Percentiles rank a stretch among this genome's conserved stretches.
Evolutionary conservation across 1,140 invertebrate genomes (phyloP).

Genomic region (Rhynchophorus ferrugineus): DNA sequence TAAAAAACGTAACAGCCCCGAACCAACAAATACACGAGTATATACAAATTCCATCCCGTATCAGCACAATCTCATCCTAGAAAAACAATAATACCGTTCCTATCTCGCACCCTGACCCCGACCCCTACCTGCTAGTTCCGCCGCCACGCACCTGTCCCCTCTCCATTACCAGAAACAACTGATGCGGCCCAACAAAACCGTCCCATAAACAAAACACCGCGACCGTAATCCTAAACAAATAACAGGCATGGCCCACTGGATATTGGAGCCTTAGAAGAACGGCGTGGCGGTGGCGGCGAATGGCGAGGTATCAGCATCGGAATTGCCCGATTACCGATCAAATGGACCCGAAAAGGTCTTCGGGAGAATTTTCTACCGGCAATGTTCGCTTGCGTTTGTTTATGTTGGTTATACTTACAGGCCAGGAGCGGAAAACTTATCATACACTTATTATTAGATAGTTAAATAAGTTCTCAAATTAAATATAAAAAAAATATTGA

Average conservation of each 20-base stretch:
- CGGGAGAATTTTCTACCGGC: slow-evolving; percentile 12
- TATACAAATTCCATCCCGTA: too few species aligned
- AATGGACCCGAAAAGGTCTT: slow-evolving; percentile 26
- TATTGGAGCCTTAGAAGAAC: slow-evolving; percentile 10
- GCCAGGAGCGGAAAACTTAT: not conserved
- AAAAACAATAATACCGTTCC: not conserved
- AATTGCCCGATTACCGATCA: slow-evolving; percentile 28
- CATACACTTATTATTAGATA: too few species aligned
- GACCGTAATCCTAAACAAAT: slow-evolving; percentile 29
- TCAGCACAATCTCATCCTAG: too few species aligned
- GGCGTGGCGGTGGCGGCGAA: slow-evolving; percentile 15
- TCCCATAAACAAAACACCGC: slow-evolving; percentile 17
- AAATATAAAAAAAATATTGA: too few species aligned
- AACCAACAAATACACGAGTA: too few species aligned
- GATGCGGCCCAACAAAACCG: not conserved
- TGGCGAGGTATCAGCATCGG: slow-evolving; percentile 29
- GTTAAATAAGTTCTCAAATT: too few species aligned
- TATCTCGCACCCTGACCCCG: not conserved
- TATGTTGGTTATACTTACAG: too few species aligned
- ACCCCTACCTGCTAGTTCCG: not conserved
- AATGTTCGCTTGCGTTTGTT: too few species aligned
- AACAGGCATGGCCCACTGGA: slow-evolving; percentile 21
- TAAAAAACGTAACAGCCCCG: too few species aligned
- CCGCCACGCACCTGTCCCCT: not conserved
- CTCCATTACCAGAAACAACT: not conserved